A percentile compares a stretch with the other conserved stretches of the same genome.
Evolutionary conservation across 2,113 vertebrate species (phyloP).

Genomic region (Danionella cerebrum): DNA sequence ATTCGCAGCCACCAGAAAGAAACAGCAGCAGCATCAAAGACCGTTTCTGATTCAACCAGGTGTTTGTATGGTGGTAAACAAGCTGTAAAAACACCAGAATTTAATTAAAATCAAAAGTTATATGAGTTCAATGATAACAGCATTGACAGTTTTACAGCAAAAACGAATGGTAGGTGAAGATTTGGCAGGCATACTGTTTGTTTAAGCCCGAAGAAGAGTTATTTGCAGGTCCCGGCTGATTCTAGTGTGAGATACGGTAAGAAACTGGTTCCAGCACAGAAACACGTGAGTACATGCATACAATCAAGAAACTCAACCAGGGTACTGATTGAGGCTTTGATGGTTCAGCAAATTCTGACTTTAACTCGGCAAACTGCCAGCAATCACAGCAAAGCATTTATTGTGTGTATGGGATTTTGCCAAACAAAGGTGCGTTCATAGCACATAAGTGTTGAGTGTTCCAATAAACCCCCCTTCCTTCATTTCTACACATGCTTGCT

Average conservation of each 20-base stretch:
- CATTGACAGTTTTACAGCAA: not conserved
- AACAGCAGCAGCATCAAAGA: too few relatives aligned
- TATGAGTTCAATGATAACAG: not conserved
- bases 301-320: not conserved
- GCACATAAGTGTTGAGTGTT: not conserved
- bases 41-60: too few relatives aligned
- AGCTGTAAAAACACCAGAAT: not conserved
- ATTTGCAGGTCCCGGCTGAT: not conserved
- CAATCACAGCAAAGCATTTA: slow-evolving; percentile 41
- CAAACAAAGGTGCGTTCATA: slow-evolving; percentile 15
- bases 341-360: slow-evolving; percentile 59
- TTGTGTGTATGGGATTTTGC: not conserved
- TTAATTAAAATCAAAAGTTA: not conserved
- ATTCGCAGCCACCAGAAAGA: too few relatives aligned
- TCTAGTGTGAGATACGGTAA: not conserved
- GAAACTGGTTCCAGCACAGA: not conserved
- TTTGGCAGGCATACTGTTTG: not conserved
- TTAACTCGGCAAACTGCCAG: slow-evolving; percentile 48
- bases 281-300: slow-evolving; percentile 10
- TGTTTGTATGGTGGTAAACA: too few relatives aligned
- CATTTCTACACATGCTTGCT: not conserved
- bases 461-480: not conserved
- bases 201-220: not conserved
- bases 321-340: slow-evolving; percentile 54
- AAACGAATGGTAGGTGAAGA: not conserved